Percentiles rank a stretch among this genome's conserved stretches.
These are phyloP conservation scores for Antechinus flavipes DNA, from an alignment of 2,113 vertebrate genomes.

Conservation along the genomic window DNA sequence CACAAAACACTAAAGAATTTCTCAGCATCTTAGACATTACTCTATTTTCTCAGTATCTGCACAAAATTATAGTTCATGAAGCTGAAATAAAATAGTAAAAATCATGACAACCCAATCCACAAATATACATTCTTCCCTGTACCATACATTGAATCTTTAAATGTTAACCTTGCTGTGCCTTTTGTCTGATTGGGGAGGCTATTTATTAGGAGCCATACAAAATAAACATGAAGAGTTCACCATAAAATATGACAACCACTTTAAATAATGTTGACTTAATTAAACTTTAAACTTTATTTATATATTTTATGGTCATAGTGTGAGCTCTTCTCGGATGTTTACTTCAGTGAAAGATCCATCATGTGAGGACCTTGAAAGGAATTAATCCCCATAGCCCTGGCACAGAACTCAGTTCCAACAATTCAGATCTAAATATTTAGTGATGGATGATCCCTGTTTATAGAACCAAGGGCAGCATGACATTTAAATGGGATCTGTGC, in stretches of 20 bases:
- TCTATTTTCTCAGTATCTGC: slow-evolving; percentile 81
- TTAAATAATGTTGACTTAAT: slow-evolving; percentile 92
- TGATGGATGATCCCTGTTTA: slow-evolving; percentile 93
- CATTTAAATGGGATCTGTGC: slow-evolving; percentile 88
- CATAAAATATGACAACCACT: slow-evolving; percentile 90
- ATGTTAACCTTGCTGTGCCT: slow-evolving; percentile 81
- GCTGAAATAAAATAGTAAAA: slow-evolving; percentile 80
- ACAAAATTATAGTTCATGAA: slow-evolving; percentile 82
- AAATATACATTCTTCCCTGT: slow-evolving; percentile 61
- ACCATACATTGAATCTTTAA: slow-evolving; percentile 75
- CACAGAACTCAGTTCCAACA: slow-evolving; percentile 90
- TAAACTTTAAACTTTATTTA: slow-evolving; percentile 92
- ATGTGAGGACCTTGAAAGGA: slow-evolving; percentile 90
- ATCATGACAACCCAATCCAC: slow-evolving; percentile 54
- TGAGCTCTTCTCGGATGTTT: slow-evolving; percentile 91
- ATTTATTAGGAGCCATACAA: slow-evolving; percentile 88
- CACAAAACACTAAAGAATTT: slow-evolving; percentile 64
- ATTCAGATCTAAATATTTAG: slow-evolving; percentile 94
- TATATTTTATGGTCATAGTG: slow-evolving; percentile 89
- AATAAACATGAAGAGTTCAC: slow-evolving; percentile 88
- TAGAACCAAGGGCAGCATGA: slow-evolving; percentile 89
- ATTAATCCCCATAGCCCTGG: slow-evolving; percentile 92
- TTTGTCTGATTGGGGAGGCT: slow-evolving; percentile 85
- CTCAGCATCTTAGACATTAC: slow-evolving; percentile 69
- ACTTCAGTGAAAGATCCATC: slow-evolving; percentile 91